These are phyloP conservation scores for Eudyptes chrysolophus DNA, from an alignment of 2,113 vertebrate species.

Conservation along the genomic window DNA sequence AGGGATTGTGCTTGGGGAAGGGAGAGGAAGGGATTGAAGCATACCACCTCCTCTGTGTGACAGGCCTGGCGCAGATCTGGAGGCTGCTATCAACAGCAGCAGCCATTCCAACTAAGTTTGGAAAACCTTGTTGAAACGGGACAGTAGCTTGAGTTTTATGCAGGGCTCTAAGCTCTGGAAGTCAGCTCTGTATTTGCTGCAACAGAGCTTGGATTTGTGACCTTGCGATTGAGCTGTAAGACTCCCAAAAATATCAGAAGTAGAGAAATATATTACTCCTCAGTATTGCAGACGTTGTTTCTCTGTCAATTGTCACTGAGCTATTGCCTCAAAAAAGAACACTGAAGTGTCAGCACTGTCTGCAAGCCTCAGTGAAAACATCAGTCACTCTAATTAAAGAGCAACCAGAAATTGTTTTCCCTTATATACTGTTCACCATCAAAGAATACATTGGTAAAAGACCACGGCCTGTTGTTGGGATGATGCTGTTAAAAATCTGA, in stretches of 20 bases:
- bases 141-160: neutral
- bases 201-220: neutral
- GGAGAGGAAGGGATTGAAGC: neutral
- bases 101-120: neutral
- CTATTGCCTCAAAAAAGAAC: conserved; percentile 30
- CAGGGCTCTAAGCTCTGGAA: neutral
- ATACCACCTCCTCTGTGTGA: neutral
- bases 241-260: conserved; percentile 26
- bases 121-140: neutral
- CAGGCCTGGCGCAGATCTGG: neutral
- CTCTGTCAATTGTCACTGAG: conserved; percentile 50
- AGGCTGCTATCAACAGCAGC: neutral
- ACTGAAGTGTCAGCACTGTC: conserved; percentile 15
- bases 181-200: neutral
- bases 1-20: neutral
- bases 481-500: neutral
- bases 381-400: conserved; percentile 66
- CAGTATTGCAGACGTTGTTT: conserved; percentile 11
- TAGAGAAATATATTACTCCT: conserved; percentile 33
- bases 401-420: conserved; percentile 14
- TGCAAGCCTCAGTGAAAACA: conserved; percentile 47
- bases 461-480: neutral
- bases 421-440: neutral
- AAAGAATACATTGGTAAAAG: neutral
- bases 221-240: neutral